A percentile compares a stretch with the other conserved stretches of the same genome.
Conservation (phyloP, 2,113 vertebrate species). For the Myocastor coypus region DNA sequence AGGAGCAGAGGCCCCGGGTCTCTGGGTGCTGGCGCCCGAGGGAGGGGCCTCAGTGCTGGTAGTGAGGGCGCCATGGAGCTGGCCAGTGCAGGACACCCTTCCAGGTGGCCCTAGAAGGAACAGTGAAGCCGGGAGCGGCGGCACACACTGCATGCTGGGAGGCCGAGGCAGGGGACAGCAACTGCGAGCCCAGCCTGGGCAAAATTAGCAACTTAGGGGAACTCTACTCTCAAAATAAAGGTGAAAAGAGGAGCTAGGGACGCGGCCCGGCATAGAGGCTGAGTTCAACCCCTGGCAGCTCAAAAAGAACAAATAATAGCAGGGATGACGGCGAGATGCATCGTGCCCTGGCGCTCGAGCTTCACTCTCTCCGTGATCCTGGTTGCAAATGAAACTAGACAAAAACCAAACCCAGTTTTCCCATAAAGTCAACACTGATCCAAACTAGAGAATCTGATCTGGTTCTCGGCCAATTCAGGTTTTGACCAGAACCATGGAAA, state of each 20-base stretch:
- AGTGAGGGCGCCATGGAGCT: background rate
- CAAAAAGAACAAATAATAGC: background rate
- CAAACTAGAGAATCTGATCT: background rate
- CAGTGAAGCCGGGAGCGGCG: rapidly evolving
- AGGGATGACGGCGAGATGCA: background rate
- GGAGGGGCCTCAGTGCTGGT: background rate
- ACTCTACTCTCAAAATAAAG: background rate
- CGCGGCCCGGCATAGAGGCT: background rate
- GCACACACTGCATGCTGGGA: background rate
- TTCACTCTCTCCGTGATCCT: background rate
- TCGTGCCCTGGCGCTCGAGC: background rate
- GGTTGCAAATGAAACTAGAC: background rate
- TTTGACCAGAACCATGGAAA: background rate
- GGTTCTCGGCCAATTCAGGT: background rate
- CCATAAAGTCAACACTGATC: background rate
- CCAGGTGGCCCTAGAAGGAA: too few species aligned
- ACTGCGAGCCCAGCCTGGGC: background rate
- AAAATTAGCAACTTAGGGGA: background rate
- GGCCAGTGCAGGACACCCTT: too few species aligned
- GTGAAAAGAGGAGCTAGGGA: background rate
- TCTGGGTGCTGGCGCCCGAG: background rate
- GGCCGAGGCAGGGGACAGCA: background rate
- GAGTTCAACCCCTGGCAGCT: background rate
- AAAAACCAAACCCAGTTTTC: background rate
- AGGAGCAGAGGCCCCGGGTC: background rate